Evolutionary conservation across 2,888 invertebrate genomes (phyloP).

Genomic region (Mamestra brassicae): DNA sequence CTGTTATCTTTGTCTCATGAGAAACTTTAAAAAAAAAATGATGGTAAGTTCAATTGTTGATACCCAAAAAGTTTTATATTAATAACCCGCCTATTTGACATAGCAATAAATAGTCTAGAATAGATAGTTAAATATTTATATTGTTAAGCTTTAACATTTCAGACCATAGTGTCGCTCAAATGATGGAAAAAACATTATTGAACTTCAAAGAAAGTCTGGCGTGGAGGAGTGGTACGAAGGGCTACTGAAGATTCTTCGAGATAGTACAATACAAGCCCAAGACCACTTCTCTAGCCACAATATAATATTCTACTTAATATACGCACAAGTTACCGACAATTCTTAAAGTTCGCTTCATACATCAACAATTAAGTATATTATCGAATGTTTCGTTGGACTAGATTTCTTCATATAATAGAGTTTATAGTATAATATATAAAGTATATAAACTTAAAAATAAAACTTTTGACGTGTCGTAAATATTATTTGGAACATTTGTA

Average conservation of each 20-base stretch:
- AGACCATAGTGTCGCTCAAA: constrained; percentile 77
- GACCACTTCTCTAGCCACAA: constrained; percentile 26
- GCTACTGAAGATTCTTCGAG: neutral
- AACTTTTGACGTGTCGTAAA: constrained; percentile 7
- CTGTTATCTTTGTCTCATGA: constrained; percentile 59
- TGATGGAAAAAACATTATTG: constrained; percentile 56
- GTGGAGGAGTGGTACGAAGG: constrained; percentile 17
- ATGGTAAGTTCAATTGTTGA: constrained; percentile 81
- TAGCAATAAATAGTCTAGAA: constrained; percentile 90
- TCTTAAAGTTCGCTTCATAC: constrained; percentile 52
- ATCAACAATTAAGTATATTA: constrained; percentile 20
- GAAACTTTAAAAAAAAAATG: constrained; percentile 58
- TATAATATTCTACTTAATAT: constrained; percentile 49
- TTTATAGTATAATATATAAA: constrained; percentile 32
- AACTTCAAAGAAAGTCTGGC: constrained; percentile 25
- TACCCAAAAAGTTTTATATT: constrained; percentile 83
- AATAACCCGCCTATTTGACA: constrained; percentile 90
- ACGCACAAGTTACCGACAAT: constrained; percentile 77
- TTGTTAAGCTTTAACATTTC: constrained; percentile 81
- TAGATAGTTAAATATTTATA: constrained; percentile 87
- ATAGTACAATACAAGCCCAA: constrained; percentile 20
- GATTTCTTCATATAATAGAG: constrained; percentile 33
- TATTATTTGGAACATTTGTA: constrained; percentile 49
- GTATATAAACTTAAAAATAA: constrained; percentile 19
- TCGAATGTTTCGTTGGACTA: constrained; percentile 41